Evolutionary conservation across 1,140 invertebrate species (phyloP), one percentile per base, ranked within the genome.

Genomic region (Zaprionus africanus): DNA sequence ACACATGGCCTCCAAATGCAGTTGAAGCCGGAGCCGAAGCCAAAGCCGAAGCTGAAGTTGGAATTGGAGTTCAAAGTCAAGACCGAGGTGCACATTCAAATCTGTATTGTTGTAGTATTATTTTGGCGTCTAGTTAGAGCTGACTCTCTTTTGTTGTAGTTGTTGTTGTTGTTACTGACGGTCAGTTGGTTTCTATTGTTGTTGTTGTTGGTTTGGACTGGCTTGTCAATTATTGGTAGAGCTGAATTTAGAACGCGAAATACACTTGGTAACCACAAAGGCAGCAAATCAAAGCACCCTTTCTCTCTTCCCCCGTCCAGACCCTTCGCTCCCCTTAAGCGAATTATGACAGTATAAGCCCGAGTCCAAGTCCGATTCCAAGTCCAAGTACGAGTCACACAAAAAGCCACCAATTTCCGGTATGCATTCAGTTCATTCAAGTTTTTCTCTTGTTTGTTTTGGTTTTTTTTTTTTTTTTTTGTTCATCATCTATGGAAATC

Each of bases 341-440:
- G 67, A 86, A 86, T 85, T 86, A 85, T 85, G 82, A 85, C 82
- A 84, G 78, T 46, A 17, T 7, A 46, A 46, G 41, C 60, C 34
- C 56, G 41, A 41, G 64, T 57, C 31, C 43, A 22, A 26, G 28
- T 67, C 49, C 70, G 26, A 66, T 7, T 57, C 38, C 7, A 57
- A 31, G 36, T 46, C 38, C 7, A 58, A 31, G 26, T 46, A 26
- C 38, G 19, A 73, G 31, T 73, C 46, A 76, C 59, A 69, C 28
- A 72, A 69, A 76, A 85, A 82, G 80, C 84, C 77, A 83, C 84
- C 84, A 86, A 87, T 86, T 88, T 86, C 83, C 83, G 83, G 83
- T 86, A 83, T 76, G 68, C 56, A 64, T 63, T 63, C 56, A 60
- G 71, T 53, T 79, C 5, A 57, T 62, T 79, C 51, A 36, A 58